These are phyloP conservation scores for Solenopsis fugax DNA, from an alignment of 1,140 invertebrate species.

Conservation along the genomic window DNA sequence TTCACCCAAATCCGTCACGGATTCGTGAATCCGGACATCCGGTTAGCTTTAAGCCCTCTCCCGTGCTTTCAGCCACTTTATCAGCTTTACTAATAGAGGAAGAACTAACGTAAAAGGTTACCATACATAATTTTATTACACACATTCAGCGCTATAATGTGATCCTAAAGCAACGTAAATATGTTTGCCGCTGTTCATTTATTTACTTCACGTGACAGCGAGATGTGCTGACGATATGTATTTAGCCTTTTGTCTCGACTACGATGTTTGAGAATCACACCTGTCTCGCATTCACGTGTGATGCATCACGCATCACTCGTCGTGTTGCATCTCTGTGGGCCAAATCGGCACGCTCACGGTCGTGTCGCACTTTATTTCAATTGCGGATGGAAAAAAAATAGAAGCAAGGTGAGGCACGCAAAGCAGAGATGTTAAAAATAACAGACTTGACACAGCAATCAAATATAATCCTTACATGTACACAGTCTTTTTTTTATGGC, in stretches of 20 bases:
- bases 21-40: conserved; percentile 25
- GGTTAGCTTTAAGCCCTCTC: background rate
- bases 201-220: conserved; percentile 6
- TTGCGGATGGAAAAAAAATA: background rate
- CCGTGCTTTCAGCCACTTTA: background rate
- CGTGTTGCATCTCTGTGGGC: background rate
- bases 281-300: conserved; percentile 10
- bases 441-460: background rate
- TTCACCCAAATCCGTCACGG: conserved; percentile 28
- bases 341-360: conserved; percentile 27
- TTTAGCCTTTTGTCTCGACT: conserved; percentile 21
- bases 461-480: background rate
- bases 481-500: background rate
- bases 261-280: conserved; percentile 39
- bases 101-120: background rate
- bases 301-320: background rate
- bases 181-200: background rate
- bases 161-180: background rate
- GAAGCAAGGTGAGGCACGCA: background rate
- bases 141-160: background rate
- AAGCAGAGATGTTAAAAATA: background rate
- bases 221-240: background rate
- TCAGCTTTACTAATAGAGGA: conserved; percentile 1
- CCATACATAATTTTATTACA: background rate
- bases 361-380: background rate